phyloP scores from a whole-genome alignment of 2,888 invertebrate genomes.

The Anticlea derivata region DNA sequence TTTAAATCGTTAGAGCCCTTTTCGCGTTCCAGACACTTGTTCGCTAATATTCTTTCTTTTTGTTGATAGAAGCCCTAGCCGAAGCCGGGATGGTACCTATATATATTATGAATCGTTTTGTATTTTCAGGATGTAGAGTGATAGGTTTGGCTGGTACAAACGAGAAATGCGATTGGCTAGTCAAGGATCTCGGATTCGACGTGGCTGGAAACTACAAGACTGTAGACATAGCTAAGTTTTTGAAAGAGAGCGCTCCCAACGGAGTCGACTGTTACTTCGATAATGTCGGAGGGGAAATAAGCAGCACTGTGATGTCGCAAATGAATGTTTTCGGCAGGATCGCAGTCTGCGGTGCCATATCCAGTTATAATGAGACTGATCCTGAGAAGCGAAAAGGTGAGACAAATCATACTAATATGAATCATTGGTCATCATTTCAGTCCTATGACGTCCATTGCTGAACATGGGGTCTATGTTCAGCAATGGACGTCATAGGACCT shows the following conservation, averaged over 20 bases:
- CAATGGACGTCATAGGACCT: no score
- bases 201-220: conserved; percentile 89
- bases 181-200: conserved; percentile 86
- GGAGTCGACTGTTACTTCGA: conserved; percentile 91
- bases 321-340: conserved; percentile 86
- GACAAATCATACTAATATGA: conserved; percentile 3
- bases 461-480: no score
- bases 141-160: conserved; percentile 89
- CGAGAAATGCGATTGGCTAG: conserved; percentile 88
- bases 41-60: no score
- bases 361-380: conserved; percentile 83
- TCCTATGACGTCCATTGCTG: no score
- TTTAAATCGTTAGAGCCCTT: no score
- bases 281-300: conserved; percentile 88
- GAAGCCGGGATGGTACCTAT: no score
- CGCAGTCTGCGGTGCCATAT: conserved; percentile 86
- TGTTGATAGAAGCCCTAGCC: no score
- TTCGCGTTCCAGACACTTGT: no score
- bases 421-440: no score
- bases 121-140: conserved; percentile 83
- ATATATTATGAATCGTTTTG: background rate
- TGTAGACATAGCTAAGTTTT: conserved; percentile 72
- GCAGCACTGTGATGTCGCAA: conserved; percentile 81
- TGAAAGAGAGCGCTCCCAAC: conserved; percentile 86
- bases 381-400: conserved; percentile 74